phyloP scores from a whole-genome alignment of 2,888 invertebrate species.

The Carpatolechia fugitivella region DNA sequence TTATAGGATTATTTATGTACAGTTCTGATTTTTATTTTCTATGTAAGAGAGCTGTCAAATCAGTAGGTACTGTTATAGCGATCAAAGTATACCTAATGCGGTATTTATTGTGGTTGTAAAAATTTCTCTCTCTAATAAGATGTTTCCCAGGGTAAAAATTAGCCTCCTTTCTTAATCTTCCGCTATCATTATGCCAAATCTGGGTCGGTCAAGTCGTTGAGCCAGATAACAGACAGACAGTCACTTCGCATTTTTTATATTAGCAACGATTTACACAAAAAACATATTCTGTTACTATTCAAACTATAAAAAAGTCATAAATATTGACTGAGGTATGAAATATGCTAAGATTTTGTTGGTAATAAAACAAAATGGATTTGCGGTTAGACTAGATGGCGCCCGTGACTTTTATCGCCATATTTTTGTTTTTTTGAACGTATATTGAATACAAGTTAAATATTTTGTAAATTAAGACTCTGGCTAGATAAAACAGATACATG shows the following conservation, averaged over 20 bases:
- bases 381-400: conserved; percentile 9
- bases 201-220: neutral
- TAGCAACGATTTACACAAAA: conserved; percentile 56
- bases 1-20: too few species aligned
- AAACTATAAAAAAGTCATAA: conserved; percentile 53
- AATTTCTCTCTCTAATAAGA: too few species aligned
- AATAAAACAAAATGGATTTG: conserved; percentile 43
- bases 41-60: too few species aligned
- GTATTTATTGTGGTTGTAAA: too few species aligned
- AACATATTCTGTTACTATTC: conserved; percentile 59
- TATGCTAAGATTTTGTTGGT: conserved; percentile 36
- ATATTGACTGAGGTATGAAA: conserved; percentile 50
- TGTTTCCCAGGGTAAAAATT: too few species aligned
- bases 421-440: neutral
- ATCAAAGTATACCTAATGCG: too few species aligned
- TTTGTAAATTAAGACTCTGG: too few species aligned
- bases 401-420: neutral
- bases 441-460: too few species aligned
- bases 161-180: too few species aligned
- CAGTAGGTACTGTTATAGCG: too few species aligned
- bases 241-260: neutral
- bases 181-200: neutral
- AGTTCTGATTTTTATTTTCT: too few species aligned
- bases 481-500: too few species aligned
- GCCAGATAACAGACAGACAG: neutral